Conservation (phyloP, 2,113 vertebrate species). For the Podiceps cristatus region DNA sequence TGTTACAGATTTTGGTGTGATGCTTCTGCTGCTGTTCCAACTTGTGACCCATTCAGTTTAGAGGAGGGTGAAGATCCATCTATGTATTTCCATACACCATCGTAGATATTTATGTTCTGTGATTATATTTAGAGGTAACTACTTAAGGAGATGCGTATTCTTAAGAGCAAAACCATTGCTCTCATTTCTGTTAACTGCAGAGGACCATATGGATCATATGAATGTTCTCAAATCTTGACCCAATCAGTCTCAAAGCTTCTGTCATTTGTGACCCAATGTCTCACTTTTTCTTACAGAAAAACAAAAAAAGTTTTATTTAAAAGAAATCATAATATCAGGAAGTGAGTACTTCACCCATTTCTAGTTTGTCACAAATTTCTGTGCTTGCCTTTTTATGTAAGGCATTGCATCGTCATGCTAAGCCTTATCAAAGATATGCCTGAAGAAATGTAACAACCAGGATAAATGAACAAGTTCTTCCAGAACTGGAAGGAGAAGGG, state of each 20-base stretch:
- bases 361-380: not conserved
- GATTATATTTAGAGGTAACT: not conserved
- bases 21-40: not conserved
- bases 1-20: not conserved
- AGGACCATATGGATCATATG: not conserved
- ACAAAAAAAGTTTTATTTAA: not conserved
- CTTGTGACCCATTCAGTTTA: not conserved
- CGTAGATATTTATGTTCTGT: not conserved
- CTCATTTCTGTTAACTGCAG: not conserved
- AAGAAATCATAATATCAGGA: not conserved
- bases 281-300: not conserved
- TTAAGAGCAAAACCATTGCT: not conserved
- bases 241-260: not conserved
- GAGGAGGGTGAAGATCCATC: not conserved
- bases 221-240: not conserved
- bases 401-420: rapidly evolving
- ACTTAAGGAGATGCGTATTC: not conserved
- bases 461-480: not conserved
- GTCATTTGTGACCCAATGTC: not conserved
- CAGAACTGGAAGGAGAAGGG: not conserved
- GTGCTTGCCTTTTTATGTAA: not conserved
- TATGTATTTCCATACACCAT: not conserved
- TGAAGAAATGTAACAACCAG: not conserved
- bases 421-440: not conserved
- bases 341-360: not conserved